Percentiles rank a stretch among this genome's conserved stretches.
phyloP scores from a whole-genome alignment of 2,888 invertebrate species.

The Argyresthia goedartella region DNA sequence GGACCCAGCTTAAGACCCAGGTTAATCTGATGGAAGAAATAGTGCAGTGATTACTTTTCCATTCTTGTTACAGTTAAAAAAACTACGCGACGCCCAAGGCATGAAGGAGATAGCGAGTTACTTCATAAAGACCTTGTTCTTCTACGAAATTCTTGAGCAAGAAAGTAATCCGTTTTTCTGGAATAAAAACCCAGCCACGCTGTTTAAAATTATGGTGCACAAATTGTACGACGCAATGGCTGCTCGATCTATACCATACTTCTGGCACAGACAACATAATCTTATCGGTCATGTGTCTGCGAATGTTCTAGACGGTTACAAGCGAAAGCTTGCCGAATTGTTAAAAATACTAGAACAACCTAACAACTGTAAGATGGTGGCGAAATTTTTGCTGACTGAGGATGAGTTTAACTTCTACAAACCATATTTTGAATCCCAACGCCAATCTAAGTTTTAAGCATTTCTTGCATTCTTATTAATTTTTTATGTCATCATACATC shows the following conservation, averaged over 20 bases:
- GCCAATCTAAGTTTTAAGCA: too few species aligned
- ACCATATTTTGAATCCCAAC: too few species aligned
- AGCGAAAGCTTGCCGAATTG: not conserved
- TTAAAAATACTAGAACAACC: not conserved
- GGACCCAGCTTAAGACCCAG: too few species aligned
- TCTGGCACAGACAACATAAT: conserved; percentile 60
- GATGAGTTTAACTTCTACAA: not conserved
- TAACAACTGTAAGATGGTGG: not conserved
- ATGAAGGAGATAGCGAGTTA: conserved; percentile 67
- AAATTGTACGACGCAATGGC: conserved; percentile 36
- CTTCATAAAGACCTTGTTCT: conserved; percentile 66
- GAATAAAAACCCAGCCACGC: conserved; percentile 24
- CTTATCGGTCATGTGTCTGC: conserved; percentile 27
- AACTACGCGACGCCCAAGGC: conserved; percentile 51
- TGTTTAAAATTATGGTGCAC: conserved; percentile 50
- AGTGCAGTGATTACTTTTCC: not conserved
- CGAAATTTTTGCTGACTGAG: not conserved
- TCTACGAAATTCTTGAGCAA: conserved; percentile 38
- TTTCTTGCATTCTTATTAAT: too few species aligned
- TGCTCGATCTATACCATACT: conserved; percentile 39
- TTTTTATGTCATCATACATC: too few species aligned
- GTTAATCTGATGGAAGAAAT: not conserved
- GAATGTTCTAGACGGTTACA: not conserved
- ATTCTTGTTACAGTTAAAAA: conserved; percentile 43
- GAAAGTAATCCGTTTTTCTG: conserved; percentile 29